Conservation (phyloP, 30 jellyfish, hydroid and myxozoan genomes). For the Rhopilema esculentum region DNA sequence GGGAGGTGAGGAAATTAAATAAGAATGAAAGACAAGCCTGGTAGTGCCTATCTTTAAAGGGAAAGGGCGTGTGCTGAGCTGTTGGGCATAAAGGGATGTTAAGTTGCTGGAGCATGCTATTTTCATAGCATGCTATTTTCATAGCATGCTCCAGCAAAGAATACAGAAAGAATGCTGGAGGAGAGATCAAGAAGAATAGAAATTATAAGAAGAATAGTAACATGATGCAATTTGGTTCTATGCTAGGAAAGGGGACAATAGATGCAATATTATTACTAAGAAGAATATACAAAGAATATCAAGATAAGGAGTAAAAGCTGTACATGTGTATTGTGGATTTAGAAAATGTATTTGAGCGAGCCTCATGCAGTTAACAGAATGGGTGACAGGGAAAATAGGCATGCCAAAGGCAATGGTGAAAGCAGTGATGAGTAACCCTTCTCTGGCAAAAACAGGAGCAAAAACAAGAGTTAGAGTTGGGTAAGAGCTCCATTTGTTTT, state of each 20-base stretch:
- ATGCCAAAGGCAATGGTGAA: slow-evolving; percentile 10
- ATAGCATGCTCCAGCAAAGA: no score
- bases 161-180: not conserved
- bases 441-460: no score
- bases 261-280: not conserved
- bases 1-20: not conserved
- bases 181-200: not conserved
- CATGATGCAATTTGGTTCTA: not conserved
- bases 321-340: slow-evolving; percentile 3
- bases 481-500: no score
- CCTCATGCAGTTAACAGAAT: not conserved
- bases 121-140: no score
- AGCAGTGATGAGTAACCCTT: not conserved
- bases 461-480: no score
- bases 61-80: not conserved
- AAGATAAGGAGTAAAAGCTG: not conserved
- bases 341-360: not conserved
- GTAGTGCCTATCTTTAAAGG: not conserved
- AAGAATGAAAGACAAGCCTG: not conserved
- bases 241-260: slow-evolving; percentile 3
- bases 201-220: not conserved
- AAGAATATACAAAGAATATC: not conserved
- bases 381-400: not conserved
- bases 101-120: not conserved
- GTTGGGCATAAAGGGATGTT: not conserved